Evolutionary conservation across 2,797 vertebrate genomes (phyloP), one percentile per base, ranked within the genome.

Genomic region (Propithecus deckenii): DNA sequence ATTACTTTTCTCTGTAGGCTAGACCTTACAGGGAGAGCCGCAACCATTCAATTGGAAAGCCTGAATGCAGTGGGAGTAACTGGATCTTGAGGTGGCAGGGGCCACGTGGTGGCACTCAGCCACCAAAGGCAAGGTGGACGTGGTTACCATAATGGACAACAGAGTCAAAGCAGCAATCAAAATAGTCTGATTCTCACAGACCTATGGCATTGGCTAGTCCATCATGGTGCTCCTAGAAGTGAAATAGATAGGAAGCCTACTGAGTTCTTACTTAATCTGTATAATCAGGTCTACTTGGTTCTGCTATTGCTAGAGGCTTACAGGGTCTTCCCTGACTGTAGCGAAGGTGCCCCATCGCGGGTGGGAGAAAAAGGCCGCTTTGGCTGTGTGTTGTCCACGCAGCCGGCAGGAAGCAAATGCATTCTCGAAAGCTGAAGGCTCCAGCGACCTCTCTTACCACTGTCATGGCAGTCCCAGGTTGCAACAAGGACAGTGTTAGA

Each of bases 391-490:
- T 35, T 5, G 65, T 78, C 78, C n/a, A 35, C 23, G 22, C 48
- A 23, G 61, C 83, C 9, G 17, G 84, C 41, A 32, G 50, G 80
- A 89, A 65, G 89, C 50, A 63, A 71, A 81, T 7, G 41, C 22
- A 2, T 59, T 48, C 67, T 89, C 4, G 1, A 20, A 83, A 85
- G 43, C 48, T n/a, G 1, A 52, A 81, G 75, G 71, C 30, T 91
- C 67, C 55, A 48, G 67, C 5, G 94, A 89, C n/a, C 46, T 25
- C 12, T 5, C n/a, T 9, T 6, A 3, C 15, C 32, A 5, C 52
- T 38, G 35, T 35, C 10, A 99, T 99, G 99, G 98, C 98, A 0
- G 93, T 99, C 57, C 99, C 98, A 65, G 99, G 99, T 99, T 22
- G 38, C 59, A 84, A 65, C 41, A 84, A 65, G 30, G 32, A n/a